A percentile compares a stretch with the other conserved stretches of the same genome.
These are phyloP conservation scores for Hippocampus mohnikei DNA, from an alignment of 2,113 vertebrate species.

Conservation along the genomic window DNA sequence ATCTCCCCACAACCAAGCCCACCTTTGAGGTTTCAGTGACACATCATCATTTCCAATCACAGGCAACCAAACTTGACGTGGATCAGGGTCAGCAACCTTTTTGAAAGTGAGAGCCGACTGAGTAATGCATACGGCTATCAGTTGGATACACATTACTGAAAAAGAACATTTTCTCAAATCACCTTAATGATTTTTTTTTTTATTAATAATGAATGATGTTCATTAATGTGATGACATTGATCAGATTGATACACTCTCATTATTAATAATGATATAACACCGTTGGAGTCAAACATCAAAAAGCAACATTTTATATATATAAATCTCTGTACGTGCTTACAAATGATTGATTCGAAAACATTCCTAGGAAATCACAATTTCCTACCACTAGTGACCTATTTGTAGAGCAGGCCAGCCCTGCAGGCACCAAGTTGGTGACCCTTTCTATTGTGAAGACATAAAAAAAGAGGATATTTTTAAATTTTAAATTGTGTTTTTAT, in stretches of 20 bases:
- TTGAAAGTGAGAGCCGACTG: too few relatives aligned
- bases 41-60: too few relatives aligned
- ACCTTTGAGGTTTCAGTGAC: background rate
- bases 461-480: too few relatives aligned
- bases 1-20: background rate
- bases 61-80: background rate
- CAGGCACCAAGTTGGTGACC: background rate
- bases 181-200: background rate
- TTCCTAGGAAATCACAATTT: background rate
- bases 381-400: too few relatives aligned
- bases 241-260: too few relatives aligned
- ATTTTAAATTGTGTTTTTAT: background rate
- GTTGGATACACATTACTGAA: too few relatives aligned
- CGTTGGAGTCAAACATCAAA: background rate
- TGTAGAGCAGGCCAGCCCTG: too few relatives aligned
- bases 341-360: background rate
- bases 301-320: background rate
- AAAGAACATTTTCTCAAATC: too few relatives aligned
- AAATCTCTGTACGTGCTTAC: background rate
- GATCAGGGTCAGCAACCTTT: too few relatives aligned
- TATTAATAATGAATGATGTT: background rate
- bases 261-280: too few relatives aligned
- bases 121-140: too few relatives aligned
- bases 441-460: background rate
- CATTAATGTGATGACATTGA: background rate